Evolutionary conservation across 2,888 invertebrate species (phyloP), one percentile per base, ranked within the genome.

Genomic region (Tachystola acroxantha): DNA sequence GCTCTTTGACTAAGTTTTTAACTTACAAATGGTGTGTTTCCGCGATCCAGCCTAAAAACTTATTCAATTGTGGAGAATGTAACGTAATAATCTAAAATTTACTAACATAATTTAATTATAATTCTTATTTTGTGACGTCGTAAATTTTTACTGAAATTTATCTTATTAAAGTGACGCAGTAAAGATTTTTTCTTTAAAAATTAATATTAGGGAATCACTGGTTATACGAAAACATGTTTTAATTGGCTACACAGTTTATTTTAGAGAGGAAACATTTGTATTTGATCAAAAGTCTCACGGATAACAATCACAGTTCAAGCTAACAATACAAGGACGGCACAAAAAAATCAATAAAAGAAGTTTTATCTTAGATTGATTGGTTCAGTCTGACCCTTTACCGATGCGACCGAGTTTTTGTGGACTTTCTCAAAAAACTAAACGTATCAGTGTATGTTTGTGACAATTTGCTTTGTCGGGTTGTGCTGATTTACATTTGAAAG

Each of bases 391-490:
- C 81, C 84, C 82, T 78, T 74, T 72, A 73, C 69, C 61, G 74
- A 68, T 74, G 73, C 70, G 70, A 71, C 60, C 61, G 48, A 49
- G 64, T 80, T 84, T 82, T 82, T 84, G 62, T 77, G 62, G 50
- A 65, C 74, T 76, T 78, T 75, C 66, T 73, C 64, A 81, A 78
- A 81, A 82, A 81, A 73, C 64, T 55, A 68, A 75, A 78, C 69
- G 80, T 76, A 84, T 80, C 82, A 70, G 72, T 85, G 86, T 85
- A 85, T 86, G 85, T 86, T 86, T 86, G 85, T 85, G 86, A 85
- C 85, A 86, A 86, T 86, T 86, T 86, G 84, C 86, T 86, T 86
- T 86, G 86, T 85, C 86, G 86, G 86, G 79, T 76, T 67, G 64
- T 73, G 65, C 70, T 66, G 75, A 86, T 86, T 86, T 84, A 82